Evolutionary conservation across 2,113 vertebrate species (phyloP).

Genomic region (Chlamydotis undulata): DNA sequence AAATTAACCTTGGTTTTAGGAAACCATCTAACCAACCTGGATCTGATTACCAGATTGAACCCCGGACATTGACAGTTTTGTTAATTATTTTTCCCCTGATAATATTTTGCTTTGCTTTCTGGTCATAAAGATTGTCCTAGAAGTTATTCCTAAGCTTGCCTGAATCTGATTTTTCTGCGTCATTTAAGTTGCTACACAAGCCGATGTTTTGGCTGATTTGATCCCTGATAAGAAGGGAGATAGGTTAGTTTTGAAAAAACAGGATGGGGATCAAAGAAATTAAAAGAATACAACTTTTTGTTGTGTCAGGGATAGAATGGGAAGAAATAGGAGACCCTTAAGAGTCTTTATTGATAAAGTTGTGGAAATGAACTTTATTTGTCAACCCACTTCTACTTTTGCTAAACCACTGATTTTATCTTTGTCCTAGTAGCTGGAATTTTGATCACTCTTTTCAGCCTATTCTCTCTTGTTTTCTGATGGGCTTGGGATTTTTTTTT

Average conservation of each 20-base stretch:
- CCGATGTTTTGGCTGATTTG: neutral
- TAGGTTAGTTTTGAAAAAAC: neutral
- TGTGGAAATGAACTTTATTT: neutral
- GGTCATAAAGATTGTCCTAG: neutral
- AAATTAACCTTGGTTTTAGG: neutral
- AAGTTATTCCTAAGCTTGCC: neutral
- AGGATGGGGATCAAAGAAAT: neutral
- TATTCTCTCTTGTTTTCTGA: conserved; percentile 25
- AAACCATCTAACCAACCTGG: neutral
- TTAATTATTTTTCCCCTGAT: fast-evolving
- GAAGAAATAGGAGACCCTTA: neutral
- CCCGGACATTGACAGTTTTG: neutral
- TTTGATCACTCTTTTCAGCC: neutral
- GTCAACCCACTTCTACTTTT: neutral
- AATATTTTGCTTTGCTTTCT: neutral
- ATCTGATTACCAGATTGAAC: neutral
- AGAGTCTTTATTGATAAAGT: neutral
- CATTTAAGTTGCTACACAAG: neutral
- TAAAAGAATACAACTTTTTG: neutral
- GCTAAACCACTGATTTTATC: neutral
- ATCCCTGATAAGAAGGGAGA: neutral
- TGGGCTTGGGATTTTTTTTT: neutral
- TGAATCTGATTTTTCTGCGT: neutral
- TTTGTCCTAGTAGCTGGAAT: neutral
- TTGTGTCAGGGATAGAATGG: neutral